Evolutionary conservation across 2,113 vertebrate species (phyloP).

Genomic region (Crotalus tigris): DNA sequence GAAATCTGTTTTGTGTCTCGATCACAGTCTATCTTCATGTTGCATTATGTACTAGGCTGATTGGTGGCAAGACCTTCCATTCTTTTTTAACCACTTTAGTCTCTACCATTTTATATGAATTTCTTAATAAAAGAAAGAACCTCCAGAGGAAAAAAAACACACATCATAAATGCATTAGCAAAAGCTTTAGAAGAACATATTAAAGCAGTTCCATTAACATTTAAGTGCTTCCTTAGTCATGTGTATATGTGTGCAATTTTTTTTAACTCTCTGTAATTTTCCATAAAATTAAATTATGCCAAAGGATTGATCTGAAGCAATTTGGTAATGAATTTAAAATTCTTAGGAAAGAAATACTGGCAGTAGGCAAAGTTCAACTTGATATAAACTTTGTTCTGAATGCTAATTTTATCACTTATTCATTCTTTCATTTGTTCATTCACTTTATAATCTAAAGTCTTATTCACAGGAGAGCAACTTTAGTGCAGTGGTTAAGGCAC

Average conservation of each 20-base stretch:
- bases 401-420: not conserved
- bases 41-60: not conserved
- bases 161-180: not conserved
- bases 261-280: not conserved
- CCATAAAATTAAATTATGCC: not conserved
- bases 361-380: not conserved
- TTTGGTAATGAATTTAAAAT: conserved; percentile 24
- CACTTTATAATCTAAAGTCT: not conserved
- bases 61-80: not conserved
- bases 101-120: conserved; percentile 14
- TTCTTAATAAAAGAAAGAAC: conserved; percentile 17
- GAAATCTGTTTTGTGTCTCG: conserved; percentile 11
- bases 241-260: not conserved
- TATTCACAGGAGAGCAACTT: not conserved
- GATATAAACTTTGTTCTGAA: not conserved
- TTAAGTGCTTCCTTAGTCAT: conserved; percentile 2
- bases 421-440: not conserved
- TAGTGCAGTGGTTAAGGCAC: not conserved
- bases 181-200: conserved; percentile 28
- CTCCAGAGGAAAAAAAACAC: conserved; percentile 1
- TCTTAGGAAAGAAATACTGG: conserved; percentile 4
- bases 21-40: not conserved
- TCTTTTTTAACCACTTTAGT: conserved; percentile 34
- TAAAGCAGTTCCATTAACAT: not conserved
- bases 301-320: conserved; percentile 2